These are phyloP conservation scores for Hydrolagus affinis DNA, from an alignment of 2,113 vertebrate species.

Conservation along the genomic window DNA sequence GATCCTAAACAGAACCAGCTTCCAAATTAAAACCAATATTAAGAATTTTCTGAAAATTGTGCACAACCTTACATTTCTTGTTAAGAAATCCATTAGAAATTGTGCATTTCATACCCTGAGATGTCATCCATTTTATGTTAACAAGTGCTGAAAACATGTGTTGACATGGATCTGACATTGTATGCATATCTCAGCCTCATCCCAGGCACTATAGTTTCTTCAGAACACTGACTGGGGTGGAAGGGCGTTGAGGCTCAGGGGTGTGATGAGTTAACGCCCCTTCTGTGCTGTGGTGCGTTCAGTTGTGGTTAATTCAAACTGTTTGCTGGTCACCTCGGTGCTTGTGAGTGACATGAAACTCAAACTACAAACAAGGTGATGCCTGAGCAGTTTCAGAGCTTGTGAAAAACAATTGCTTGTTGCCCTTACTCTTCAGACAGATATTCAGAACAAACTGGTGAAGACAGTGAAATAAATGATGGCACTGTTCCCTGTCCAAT, in stretches of 20 bases:
- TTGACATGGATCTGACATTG: neutral
- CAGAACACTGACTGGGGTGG: neutral
- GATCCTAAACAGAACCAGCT: no score
- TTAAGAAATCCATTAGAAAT: no score
- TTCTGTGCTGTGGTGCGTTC: neutral
- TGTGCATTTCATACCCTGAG: no score
- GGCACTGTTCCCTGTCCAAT: neutral
- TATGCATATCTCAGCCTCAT: no score
- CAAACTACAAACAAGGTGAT: constrained; percentile 3
- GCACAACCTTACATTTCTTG: no score
- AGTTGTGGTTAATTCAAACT: neutral
- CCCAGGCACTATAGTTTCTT: neutral
- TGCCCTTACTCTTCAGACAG: neutral
- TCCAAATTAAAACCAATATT: no score
- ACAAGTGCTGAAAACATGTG: neutral
- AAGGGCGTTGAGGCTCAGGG: neutral
- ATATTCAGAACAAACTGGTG: neutral
- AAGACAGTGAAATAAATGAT: neutral
- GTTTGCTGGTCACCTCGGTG: neutral
- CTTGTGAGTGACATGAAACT: neutral
- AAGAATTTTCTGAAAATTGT: no score
- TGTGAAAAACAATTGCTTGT: neutral
- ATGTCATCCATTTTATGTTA: neutral
- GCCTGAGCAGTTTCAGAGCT: neutral
- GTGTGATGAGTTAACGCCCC: neutral